These are phyloP conservation scores for Megaleporinus macrocephalus DNA, from an alignment of 2,113 vertebrate species.

Conservation along the genomic window DNA sequence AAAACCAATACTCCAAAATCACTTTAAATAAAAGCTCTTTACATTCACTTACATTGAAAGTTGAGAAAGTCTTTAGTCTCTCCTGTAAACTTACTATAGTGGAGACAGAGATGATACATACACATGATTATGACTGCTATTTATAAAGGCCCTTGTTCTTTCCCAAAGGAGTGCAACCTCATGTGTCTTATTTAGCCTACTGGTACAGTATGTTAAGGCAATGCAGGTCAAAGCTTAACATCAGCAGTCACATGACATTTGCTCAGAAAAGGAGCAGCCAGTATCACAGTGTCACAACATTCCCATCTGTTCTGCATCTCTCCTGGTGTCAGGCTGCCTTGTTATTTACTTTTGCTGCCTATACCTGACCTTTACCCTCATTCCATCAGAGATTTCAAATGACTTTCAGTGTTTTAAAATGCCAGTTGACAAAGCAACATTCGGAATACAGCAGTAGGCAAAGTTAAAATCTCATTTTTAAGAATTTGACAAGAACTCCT, in stretches of 20 bases:
- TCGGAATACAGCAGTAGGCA: too few species aligned
- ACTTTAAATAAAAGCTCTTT: too few species aligned
- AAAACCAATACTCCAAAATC: too few species aligned
- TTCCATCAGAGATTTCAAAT: not conserved
- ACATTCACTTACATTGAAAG: too few species aligned
- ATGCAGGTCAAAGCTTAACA: conserved; percentile 11
- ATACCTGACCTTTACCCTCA: not conserved
- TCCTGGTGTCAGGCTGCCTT: not conserved
- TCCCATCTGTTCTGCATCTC: not conserved
- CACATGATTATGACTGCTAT: not conserved
- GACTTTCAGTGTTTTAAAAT: too few species aligned
- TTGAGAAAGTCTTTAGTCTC: too few species aligned
- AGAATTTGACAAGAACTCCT: not conserved
- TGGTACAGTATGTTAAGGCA: conserved; percentile 24
- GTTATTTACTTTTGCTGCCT: not conserved
- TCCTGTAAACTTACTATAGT: too few species aligned
- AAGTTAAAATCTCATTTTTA: not conserved
- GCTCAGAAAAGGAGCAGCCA: conserved; percentile 6
- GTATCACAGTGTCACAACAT: conserved; percentile 26
- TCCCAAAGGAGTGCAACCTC: not conserved
- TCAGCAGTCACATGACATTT: conserved; percentile 22
- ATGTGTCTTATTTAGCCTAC: conserved; percentile 28
- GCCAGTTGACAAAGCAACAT: too few species aligned
- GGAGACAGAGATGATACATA: too few species aligned
- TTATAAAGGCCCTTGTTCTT: not conserved